phyloP scores from a whole-genome alignment of 1,140 invertebrate genomes.

The Apis cerana region DNA sequence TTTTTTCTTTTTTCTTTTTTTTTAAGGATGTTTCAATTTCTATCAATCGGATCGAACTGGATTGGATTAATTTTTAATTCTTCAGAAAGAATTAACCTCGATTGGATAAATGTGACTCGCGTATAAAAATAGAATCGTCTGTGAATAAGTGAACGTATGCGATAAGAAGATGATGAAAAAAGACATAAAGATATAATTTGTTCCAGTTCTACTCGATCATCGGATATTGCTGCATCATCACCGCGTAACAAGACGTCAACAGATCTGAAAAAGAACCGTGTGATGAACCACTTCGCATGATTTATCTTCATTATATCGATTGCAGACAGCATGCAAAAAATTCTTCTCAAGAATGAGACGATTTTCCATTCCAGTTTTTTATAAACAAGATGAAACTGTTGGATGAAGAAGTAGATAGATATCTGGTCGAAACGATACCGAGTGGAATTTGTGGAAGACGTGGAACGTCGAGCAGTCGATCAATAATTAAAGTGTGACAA shows the following conservation, averaged over 20 bases:
- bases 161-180: constrained; percentile 3
- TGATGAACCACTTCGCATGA: neutral
- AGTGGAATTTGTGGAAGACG: neutral
- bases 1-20: too few relatives aligned
- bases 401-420: neutral
- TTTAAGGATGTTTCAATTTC: too few relatives aligned
- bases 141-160: neutral
- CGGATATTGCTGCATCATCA: constrained; percentile 25
- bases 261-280: neutral
- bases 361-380: too few relatives aligned
- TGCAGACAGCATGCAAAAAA: too few relatives aligned
- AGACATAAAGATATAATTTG: constrained; percentile 6
- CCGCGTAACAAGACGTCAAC: constrained; percentile 9
- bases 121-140: too few relatives aligned
- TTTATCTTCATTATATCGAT: neutral
- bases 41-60: too few relatives aligned
- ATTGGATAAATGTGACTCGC: too few relatives aligned
- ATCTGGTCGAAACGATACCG: neutral
- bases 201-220: constrained; percentile 20
- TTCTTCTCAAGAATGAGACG: too few relatives aligned
- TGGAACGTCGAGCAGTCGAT: neutral
- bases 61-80: too few relatives aligned
- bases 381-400: too few relatives aligned
- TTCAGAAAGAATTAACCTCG: too few relatives aligned
- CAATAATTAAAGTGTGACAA: constrained; percentile 37